A percentile compares a stretch with the other conserved stretches of the same genome.
Evolutionary conservation across 2,113 vertebrate genomes (phyloP).

Genomic region (Vimba vimba): DNA sequence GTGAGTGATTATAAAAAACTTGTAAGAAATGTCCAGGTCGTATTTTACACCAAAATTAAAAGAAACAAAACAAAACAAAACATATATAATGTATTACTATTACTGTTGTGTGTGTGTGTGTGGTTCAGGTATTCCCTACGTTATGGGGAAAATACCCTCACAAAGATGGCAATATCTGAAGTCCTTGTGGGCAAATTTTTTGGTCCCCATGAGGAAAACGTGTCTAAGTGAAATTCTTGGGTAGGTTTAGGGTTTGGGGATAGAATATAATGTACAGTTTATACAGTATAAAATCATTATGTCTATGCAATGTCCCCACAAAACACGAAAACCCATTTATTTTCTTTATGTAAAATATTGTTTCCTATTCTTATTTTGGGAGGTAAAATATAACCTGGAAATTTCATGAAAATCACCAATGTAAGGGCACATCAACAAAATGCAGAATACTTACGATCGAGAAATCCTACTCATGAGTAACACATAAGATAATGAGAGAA

Average conservation of each 20-base stretch:
- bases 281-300: too few relatives aligned
- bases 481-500: conserved; percentile 41
- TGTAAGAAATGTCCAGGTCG: background rate
- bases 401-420: conserved; percentile 11
- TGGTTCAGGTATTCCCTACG: too few relatives aligned
- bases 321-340: background rate
- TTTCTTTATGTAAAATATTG: background rate
- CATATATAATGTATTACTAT: background rate
- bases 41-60: background rate
- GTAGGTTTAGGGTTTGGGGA: too few relatives aligned
- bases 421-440: conserved; percentile 3
- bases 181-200: too few relatives aligned
- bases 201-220: too few relatives aligned
- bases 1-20: background rate
- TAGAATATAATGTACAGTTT: too few relatives aligned
- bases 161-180: too few relatives aligned
- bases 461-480: conserved; percentile 55
- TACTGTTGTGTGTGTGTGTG: background rate
- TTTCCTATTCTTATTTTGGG: background rate
- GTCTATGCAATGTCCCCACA: too few relatives aligned
- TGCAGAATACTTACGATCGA: conserved; percentile 59
- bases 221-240: too few relatives aligned
- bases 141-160: too few relatives aligned
- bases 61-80: background rate
- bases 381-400: background rate